A percentile compares a stretch with the other conserved stretches of the same genome.
Conservation (phyloP, 2,113 vertebrate species). For the Agelaius phoeniceus region DNA sequence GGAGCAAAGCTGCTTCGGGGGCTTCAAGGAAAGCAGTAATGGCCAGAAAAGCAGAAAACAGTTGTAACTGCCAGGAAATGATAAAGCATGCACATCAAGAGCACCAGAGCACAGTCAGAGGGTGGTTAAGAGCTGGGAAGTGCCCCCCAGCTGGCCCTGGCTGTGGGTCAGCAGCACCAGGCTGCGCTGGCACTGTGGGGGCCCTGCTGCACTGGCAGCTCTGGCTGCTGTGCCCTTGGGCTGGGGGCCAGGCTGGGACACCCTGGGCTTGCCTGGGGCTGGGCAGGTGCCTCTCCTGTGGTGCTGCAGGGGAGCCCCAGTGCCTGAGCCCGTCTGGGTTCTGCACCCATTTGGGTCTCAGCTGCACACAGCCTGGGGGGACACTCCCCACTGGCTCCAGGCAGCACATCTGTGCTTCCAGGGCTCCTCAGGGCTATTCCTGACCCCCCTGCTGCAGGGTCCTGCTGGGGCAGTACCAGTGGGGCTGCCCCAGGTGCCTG, state of each 20-base stretch:
- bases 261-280: rapidly evolving
- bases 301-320: rapidly evolving
- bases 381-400: rapidly evolving
- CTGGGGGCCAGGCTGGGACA: not conserved
- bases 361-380: rapidly evolving
- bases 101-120: not conserved
- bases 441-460: too few species aligned
- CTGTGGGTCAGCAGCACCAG: not conserved
- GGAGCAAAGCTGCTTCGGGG: not conserved
- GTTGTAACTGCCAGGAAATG: not conserved
- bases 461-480: rapidly evolving
- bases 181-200: not conserved
- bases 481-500: rapidly evolving
- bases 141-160: not conserved
- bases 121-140: not conserved
- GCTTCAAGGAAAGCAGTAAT: not conserved
- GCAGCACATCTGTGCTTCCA: too few species aligned
- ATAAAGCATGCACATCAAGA: not conserved
- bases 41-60: not conserved
- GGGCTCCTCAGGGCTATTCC: rapidly evolving
- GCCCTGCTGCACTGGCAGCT: rapidly evolving
- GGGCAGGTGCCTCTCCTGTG: rapidly evolving
- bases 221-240: not conserved
- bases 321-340: rapidly evolving
- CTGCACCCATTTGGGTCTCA: not conserved